Conservation (phyloP, 2,113 vertebrate species). For the Brachyistius frenatus region DNA sequence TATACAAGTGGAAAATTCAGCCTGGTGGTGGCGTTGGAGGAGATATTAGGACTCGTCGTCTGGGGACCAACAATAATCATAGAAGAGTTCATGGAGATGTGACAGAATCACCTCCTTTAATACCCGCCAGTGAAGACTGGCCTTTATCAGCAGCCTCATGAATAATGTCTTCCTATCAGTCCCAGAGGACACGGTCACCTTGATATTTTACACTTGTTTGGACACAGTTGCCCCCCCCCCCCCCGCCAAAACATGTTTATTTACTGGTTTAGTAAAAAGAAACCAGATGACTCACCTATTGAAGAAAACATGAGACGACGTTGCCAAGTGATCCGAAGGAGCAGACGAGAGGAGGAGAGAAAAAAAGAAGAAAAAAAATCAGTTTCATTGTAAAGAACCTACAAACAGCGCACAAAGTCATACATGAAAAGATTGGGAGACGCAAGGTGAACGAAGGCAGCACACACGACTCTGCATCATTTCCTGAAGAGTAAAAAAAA, state of each 20-base stretch:
- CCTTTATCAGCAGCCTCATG: constrained; percentile 19
- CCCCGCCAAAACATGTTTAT: neutral
- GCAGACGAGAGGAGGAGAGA: constrained; percentile 15
- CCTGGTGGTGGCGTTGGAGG: no score
- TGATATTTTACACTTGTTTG: constrained; percentile 34
- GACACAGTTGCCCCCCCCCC: neutral
- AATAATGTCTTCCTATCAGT: constrained; percentile 33
- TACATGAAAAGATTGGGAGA: constrained; percentile 22
- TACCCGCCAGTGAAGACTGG: constrained; percentile 28
- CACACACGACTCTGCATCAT: constrained; percentile 21
- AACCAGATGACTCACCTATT: constrained; percentile 76
- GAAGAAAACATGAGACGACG: constrained; percentile 25
- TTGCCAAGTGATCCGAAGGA: constrained; percentile 11
- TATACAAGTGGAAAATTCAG: no score
- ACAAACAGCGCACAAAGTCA: constrained; percentile 27
- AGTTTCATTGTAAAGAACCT: constrained; percentile 37
- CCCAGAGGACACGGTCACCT: constrained; percentile 28
- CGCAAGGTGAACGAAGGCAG: constrained; percentile 30
- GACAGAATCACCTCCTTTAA: constrained; percentile 4
- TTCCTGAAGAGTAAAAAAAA: neutral
- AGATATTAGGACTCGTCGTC: neutral
- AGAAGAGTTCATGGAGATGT: neutral
- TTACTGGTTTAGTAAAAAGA: constrained; percentile 16
- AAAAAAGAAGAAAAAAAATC: constrained; percentile 38
- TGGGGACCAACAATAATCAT: neutral